phyloP scores from a whole-genome alignment of 1,140 invertebrate genomes.

The Pemphigus obesinymphae region DNA sequence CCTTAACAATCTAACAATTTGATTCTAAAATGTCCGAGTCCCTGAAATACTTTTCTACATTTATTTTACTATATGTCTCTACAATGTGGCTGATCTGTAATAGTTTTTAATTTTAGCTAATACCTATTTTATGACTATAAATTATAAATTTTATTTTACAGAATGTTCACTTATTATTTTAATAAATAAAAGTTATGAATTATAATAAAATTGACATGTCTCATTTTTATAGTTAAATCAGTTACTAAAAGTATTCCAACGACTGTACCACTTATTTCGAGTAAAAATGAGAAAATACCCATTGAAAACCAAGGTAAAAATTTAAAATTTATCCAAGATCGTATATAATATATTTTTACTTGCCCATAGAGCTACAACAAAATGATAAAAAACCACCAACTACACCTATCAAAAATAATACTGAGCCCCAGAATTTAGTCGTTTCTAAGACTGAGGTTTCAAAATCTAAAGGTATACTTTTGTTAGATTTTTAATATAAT shows the following conservation, averaged over 20 bases:
- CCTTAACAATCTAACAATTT: too few relatives aligned
- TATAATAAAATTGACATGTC: neutral
- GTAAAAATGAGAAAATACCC: neutral
- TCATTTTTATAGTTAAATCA: constrained; percentile 10
- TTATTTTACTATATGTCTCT: too few relatives aligned
- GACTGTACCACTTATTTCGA: neutral
- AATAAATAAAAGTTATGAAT: neutral
- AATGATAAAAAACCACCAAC: neutral
- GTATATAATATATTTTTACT: neutral
- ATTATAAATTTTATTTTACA: neutral
- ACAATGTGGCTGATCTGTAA: too few relatives aligned
- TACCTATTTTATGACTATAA: too few relatives aligned
- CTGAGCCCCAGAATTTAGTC: neutral
- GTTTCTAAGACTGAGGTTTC: neutral
- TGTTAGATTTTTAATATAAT: neutral
- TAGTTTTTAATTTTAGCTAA: too few relatives aligned
- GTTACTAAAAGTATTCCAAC: neutral
- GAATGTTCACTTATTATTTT: neutral
- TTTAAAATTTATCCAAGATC: neutral
- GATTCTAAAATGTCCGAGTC: too few relatives aligned
- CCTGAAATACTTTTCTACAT: too few relatives aligned
- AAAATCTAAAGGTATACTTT: neutral
- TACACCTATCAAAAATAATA: neutral
- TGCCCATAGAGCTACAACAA: neutral
- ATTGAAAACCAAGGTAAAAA: neutral